Base-by-base conservation (phyloP, 2,113 vertebrate species). In the Aythya baeri region DNA sequence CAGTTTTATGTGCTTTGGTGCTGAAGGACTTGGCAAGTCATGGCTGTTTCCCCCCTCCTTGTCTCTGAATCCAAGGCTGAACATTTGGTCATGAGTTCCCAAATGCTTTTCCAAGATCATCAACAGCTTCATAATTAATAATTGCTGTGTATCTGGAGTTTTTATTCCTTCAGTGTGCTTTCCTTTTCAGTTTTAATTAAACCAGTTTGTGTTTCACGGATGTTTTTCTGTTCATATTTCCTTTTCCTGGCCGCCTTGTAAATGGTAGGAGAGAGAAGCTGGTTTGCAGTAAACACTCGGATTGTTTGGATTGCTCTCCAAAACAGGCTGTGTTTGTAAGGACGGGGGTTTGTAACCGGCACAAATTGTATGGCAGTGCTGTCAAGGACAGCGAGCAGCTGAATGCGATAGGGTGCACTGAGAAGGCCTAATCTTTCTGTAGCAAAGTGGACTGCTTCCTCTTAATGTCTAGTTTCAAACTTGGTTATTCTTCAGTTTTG, bases 1-100 rank as follows among this genome's bases (percentile, higher is more conserved):
- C 95, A 98, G 93, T 97, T 98, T 90, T 97, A 88, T 95, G 94
- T 96, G 96, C 77, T 6, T 94, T 63, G 54, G 78, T 67, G 79
- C 5, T 2, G 57, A 95, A 97, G 97, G 94, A 89, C 95, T 89
- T 78, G 52, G 86, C 85, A 54, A 17, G 58, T 87, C n/a, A 2
- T 52, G 65, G 54, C 88, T 25, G 1, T 88, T 62, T 57, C 27
- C 31, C 86, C 86, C 52, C 9, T 41, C 29, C 52, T 59, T 65
- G 26, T 44, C 29, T 52, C 67, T 22, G 71, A 95, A 74, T 72
- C 86, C 54, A 68, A 75, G 44, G 41, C 34, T 74, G 65, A 87
- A 43, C 70, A 43, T 31, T 82, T 68, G 85, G 34, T 95, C 79
- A 15, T 83, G 70, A 94, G 70, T 82, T 94, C 31, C 43, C 71